These are phyloP conservation scores for Ooceraea biroi DNA, from an alignment of 1,140 invertebrate species.

Conservation along the genomic window DNA sequence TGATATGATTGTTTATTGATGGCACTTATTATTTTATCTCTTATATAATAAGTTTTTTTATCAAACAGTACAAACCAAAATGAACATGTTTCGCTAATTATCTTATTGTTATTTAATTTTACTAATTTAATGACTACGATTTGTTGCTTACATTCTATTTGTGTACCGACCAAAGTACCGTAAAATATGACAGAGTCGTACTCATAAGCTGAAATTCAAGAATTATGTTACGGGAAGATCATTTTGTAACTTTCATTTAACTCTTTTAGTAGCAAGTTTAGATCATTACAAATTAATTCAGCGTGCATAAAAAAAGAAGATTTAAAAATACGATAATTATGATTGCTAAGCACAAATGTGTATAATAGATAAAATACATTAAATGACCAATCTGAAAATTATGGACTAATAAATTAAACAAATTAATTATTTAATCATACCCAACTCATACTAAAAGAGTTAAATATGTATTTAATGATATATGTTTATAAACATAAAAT, in stretches of 20 bases:
- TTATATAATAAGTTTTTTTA: not conserved
- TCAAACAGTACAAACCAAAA: not conserved
- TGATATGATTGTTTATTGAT: not conserved
- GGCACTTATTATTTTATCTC: not conserved
- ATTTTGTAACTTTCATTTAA: not conserved
- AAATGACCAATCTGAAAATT: not conserved
- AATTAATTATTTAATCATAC: not conserved
- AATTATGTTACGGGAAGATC: not conserved
- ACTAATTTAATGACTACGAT: not conserved
- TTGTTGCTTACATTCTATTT: not conserved
- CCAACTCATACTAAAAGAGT: not conserved
- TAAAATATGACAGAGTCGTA: conserved; percentile 47
- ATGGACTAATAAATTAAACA: not conserved
- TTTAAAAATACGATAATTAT: not conserved
- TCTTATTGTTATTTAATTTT: conserved; percentile 4
- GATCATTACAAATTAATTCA: not conserved
- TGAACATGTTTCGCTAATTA: not conserved
- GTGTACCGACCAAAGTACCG: conserved; percentile 38
- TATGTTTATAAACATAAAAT: not conserved
- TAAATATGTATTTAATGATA: conserved; percentile 16
- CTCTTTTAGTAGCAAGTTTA: not conserved
- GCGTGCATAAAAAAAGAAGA: not conserved
- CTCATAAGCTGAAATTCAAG: conserved; percentile 55
- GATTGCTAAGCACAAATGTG: not conserved
- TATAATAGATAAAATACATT: not conserved